These are phyloP conservation scores for Heterodera carotae DNA, from an alignment of 1,140 invertebrate species.

Conservation along the genomic window DNA sequence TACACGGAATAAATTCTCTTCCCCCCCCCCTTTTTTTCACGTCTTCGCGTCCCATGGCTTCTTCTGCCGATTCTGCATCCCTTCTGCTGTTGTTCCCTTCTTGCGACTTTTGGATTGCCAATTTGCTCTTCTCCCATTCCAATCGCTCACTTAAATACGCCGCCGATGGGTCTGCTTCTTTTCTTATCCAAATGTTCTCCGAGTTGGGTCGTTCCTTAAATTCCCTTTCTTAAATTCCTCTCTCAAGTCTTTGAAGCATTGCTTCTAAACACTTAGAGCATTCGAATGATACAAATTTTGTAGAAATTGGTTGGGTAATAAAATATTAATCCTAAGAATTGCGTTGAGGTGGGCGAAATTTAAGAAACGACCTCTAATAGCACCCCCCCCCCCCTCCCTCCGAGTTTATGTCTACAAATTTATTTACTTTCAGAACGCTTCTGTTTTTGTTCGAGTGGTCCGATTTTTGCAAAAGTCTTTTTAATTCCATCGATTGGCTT, in stretches of 20 bases:
- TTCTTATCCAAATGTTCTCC: neutral
- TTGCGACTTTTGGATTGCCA: slow-evolving; percentile 40
- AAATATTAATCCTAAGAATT: no score
- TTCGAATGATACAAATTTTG: no score
- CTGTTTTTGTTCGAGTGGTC: slow-evolving; percentile 16
- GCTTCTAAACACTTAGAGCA: no score
- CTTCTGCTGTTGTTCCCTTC: neutral
- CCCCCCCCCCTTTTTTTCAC: neutral
- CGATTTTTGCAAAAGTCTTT: neutral
- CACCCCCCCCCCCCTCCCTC: no score
- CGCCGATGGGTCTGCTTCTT: slow-evolving; percentile 33
- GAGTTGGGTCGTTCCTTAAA: no score
- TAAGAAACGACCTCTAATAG: no score
- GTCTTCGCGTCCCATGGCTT: neutral
- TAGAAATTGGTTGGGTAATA: no score
- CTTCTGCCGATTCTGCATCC: neutral
- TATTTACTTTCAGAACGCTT: slow-evolving; percentile 7
- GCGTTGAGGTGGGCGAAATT: no score
- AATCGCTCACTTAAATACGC: slow-evolving; percentile 47
- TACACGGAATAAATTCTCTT: no score
- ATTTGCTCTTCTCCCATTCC: slow-evolving; percentile 42
- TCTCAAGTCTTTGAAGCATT: no score
- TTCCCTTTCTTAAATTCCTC: no score
- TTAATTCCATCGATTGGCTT: neutral
- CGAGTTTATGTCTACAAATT: no score